Base-by-base conservation (phyloP, 2,888 invertebrate species). In the Eurois occulta region DNA sequence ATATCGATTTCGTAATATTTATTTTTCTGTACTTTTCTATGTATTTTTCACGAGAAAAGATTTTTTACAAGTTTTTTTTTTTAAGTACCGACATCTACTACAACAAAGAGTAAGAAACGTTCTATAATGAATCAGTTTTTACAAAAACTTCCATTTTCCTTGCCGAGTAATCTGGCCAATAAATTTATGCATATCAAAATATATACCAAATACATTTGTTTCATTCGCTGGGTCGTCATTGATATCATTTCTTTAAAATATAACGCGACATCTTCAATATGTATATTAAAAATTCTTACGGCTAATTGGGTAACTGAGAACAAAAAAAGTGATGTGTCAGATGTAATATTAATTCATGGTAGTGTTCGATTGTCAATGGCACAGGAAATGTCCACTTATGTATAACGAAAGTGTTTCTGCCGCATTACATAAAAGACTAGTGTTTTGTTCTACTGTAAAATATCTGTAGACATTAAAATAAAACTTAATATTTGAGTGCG, bases 121-220 rank as follows among this genome's bases (percentile, higher is more conserved):
- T 82, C 87, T 88, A 88, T 87, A 89, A 89, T 89, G 87, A 91
- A 90, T 89, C 88, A 88, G 85, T 90, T 91, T 55, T 91, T 92
- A 91, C 91, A 93, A 91, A 92, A 92, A 90, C 88, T 86, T 82
- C 69, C 88, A 89, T 89, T 88, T 86, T 86, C 86, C 88, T 90
- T 90, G 91, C 87, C 91, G 90, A 91, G 91, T 90, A 84, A 88
- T 89, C 90, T 93, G 93, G 90, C 92, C 91, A 91, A 94, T 95
- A 96, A 95, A 96, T 94, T 93, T 93, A 94, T 92, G 92, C 93
- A 93, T 96, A 96, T 95, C 95, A 96, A 96, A 96, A 96, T 96
- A 96, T 95, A 95, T 95, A 93, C 93, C 93, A 91, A 94, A 94
- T 94, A 93, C 93, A 93, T 93, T 93, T 93, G 78, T 86, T 77